phyloP scores from a whole-genome alignment of 1,140 invertebrate genomes.

The Drosophila pectinifera region DNA sequence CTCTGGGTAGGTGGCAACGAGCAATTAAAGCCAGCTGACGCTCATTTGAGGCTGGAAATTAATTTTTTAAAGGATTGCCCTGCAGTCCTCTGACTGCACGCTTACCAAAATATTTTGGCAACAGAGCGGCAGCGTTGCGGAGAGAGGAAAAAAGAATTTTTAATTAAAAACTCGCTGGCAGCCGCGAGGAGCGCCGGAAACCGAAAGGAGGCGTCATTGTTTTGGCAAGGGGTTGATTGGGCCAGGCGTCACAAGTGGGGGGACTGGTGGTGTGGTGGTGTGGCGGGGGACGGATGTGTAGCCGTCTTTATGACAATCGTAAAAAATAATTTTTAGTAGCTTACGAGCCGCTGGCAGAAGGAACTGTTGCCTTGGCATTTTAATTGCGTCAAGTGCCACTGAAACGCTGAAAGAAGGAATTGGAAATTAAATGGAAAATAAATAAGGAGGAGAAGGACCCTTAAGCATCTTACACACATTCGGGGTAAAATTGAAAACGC shows the following conservation, averaged over 20 bases:
- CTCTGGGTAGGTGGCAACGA: constrained; percentile 58
- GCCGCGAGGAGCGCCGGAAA: constrained; percentile 51
- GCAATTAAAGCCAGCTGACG: constrained; percentile 73
- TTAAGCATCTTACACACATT: constrained; percentile 55
- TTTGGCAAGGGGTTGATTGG: constrained; percentile 38
- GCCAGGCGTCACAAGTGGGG: constrained; percentile 12
- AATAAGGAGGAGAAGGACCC: constrained; percentile 27
- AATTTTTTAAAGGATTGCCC: constrained; percentile 71
- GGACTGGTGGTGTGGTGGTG: constrained; percentile 4
- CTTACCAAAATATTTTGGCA: constrained; percentile 71
- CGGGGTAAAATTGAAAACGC: constrained; percentile 53
- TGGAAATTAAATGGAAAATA: constrained; percentile 73
- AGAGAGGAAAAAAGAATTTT: constrained; percentile 52
- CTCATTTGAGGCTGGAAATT: constrained; percentile 68
- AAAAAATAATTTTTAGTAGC: constrained; percentile 82
- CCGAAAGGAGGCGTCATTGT: constrained; percentile 58
- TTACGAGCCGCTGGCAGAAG: constrained; percentile 57
- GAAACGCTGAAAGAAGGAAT: constrained; percentile 61
- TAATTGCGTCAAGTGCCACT: constrained; percentile 78
- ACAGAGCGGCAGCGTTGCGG: constrained; percentile 21
- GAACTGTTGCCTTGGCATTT: constrained; percentile 67
- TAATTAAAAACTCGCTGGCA: constrained; percentile 71
- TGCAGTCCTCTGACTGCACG: constrained; percentile 43
- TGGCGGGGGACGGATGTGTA: constrained; percentile 32
- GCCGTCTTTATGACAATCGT: constrained; percentile 80